These are phyloP conservation scores for Mesorhabditis belari DNA, from an alignment of 2,888 invertebrate genomes.

Conservation along the genomic window DNA sequence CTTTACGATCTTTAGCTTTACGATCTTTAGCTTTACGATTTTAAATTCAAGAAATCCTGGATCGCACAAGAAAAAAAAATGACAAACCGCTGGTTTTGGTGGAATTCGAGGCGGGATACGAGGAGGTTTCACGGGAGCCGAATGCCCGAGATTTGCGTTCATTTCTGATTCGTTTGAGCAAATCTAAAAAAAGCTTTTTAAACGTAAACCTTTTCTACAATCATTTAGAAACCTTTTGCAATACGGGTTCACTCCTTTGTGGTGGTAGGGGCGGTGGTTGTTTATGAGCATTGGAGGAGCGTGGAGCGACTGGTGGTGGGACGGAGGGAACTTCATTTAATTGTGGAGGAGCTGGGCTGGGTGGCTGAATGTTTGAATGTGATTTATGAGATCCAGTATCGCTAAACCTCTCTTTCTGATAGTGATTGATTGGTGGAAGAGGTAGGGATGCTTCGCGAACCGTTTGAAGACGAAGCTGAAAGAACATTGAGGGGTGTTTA, in stretches of 20 bases:
- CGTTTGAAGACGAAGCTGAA: neutral
- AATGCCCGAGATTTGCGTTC: neutral
- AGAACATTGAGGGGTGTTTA: too few relatives aligned
- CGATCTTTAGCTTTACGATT: too few relatives aligned
- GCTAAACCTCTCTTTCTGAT: neutral
- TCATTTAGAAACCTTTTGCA: too few relatives aligned
- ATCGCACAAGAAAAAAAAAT: too few relatives aligned
- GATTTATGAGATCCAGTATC: too few relatives aligned
- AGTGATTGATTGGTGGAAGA: constrained; percentile 5
- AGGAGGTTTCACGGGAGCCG: constrained; percentile 2
- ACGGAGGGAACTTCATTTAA: neutral
- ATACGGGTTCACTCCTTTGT: constrained; percentile 11
- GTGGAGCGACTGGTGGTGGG: constrained; percentile 14
- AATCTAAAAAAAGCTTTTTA: neutral
- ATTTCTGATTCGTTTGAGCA: neutral
- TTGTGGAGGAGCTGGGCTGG: too few relatives aligned
- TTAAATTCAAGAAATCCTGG: too few relatives aligned
- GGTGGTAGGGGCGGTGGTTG: constrained; percentile 18
- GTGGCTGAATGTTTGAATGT: too few relatives aligned
- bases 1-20: too few relatives aligned
- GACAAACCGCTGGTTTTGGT: constrained; percentile 50
- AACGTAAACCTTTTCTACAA: too few relatives aligned
- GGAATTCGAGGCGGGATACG: constrained; percentile 34
- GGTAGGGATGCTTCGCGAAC: neutral
- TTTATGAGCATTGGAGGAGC: neutral